These are phyloP conservation scores for Anser cygnoides DNA, from an alignment of 2,113 vertebrate genomes.

Conservation along the genomic window DNA sequence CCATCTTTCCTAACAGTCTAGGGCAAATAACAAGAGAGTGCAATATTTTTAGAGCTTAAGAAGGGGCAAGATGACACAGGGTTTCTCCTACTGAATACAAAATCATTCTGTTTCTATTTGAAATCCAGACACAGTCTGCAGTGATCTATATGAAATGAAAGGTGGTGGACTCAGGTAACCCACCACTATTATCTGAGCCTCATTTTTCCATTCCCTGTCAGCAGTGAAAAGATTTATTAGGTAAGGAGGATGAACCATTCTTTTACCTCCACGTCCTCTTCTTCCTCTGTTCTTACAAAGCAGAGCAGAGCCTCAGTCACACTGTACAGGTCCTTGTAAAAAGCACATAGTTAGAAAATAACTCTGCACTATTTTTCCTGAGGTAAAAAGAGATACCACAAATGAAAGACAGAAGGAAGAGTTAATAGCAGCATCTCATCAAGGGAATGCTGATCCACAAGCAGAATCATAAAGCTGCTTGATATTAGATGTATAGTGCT, in stretches of 20 bases:
- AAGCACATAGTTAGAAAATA: background rate
- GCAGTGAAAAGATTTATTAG: background rate
- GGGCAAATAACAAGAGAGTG: background rate
- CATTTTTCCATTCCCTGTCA: background rate
- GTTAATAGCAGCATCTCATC: background rate
- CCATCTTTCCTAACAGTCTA: background rate
- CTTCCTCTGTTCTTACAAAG: background rate
- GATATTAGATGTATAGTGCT: background rate
- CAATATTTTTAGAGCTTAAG: background rate
- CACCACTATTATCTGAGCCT: background rate
- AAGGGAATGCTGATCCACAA: background rate
- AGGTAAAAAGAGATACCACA: background rate
- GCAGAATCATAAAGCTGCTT: slow-evolving; percentile 1
- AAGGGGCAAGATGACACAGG: background rate
- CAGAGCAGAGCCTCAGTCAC: background rate
- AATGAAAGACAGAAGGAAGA: background rate
- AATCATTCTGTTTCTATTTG: background rate
- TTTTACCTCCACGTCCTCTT: background rate
- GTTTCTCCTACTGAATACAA: background rate
- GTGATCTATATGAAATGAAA: background rate
- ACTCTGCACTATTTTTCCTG: background rate
- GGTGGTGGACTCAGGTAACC: background rate
- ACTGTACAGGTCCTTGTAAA: background rate
- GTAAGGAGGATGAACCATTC: background rate
- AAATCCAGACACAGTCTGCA: background rate